Evolutionary conservation across 2,113 vertebrate species (phyloP).

Genomic region (Tringa solitaria): DNA sequence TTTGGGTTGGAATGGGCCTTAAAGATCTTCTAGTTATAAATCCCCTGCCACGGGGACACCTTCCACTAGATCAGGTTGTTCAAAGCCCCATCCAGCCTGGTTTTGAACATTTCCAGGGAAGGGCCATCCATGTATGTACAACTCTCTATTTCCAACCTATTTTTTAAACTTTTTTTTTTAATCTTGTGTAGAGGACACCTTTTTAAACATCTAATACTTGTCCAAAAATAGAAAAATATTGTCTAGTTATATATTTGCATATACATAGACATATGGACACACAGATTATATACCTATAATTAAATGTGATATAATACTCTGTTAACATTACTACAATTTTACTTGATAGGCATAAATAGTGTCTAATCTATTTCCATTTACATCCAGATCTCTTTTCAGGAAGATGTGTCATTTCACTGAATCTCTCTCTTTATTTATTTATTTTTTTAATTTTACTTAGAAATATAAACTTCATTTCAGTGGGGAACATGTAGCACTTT

Average conservation of each 20-base stretch:
- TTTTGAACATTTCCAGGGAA: no score
- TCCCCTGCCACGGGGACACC: no score
- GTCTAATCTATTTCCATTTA: not conserved
- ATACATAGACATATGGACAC: accelerated
- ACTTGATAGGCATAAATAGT: not conserved
- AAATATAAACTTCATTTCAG: not conserved
- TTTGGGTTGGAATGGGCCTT: no score
- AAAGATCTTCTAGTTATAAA: not conserved
- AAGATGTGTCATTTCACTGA: not conserved
- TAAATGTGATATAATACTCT: not conserved
- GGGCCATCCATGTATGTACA: not conserved
- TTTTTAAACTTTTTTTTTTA: not conserved
- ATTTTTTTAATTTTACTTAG: not conserved
- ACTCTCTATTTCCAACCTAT: not conserved
- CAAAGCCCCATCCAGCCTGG: not conserved
- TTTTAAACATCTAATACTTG: not conserved
- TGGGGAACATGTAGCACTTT: not conserved
- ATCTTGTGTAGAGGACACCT: not conserved
- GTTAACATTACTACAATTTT: not conserved
- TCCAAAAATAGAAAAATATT: not conserved
- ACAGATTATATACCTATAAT: not conserved
- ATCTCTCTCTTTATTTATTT: not conserved
- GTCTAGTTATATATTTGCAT: not conserved
- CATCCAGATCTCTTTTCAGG: not conserved
- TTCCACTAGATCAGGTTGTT: not conserved